Evolutionary conservation across 2,113 vertebrate species (phyloP), one percentile per base, ranked within the genome.

Genomic region (Cyphomyrus plagiostoma): DNA sequence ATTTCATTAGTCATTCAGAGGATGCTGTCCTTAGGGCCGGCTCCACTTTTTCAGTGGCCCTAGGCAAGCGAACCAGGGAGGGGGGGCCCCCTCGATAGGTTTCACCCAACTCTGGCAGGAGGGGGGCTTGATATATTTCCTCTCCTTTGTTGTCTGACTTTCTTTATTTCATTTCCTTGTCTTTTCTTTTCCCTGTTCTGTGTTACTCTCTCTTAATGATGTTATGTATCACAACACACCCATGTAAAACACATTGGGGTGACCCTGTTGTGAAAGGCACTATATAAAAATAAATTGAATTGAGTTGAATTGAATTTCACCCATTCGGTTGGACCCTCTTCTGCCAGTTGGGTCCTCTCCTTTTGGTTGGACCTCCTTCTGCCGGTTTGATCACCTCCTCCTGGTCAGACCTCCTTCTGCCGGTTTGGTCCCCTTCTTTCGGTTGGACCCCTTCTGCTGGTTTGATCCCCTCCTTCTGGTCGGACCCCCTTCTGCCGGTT

Each of bases 301-400:
- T 53, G 15, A 17, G 52, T 53, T 52, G 52, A 53, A 19, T 53
- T 53, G 52, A 23, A n/a, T 26, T 62, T 62, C 58, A 62, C 23
- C 58, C 23, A 23, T 23, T 8, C 6, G 23, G 23, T 62, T 62
- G 7, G 58, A 23, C 58, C 58, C 23, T 6, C 21, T 58, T n/a
- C 21, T 58, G 4, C 19, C 6, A 0, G 17, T 6, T 19, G 19
- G 17, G 1, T 1, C 53, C 53, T 19, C 21, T 56, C 4, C 4
- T 58, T 3, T 19, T 3, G 21, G 19, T 58, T 7, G 5, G 21
- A 5, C 19, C 53, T 4, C 19, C 6, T 8, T n/a, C 21, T 56
- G 4, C 5, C 5, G 0, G 17, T 6, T 56, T 0, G 19, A 4
- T 1, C 53, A 19, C 19, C 53, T 56, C 0, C 21, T 58, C 6